Evolutionary conservation across 2,888 invertebrate genomes (phyloP).

Genomic region (Gortyna flavago): DNA sequence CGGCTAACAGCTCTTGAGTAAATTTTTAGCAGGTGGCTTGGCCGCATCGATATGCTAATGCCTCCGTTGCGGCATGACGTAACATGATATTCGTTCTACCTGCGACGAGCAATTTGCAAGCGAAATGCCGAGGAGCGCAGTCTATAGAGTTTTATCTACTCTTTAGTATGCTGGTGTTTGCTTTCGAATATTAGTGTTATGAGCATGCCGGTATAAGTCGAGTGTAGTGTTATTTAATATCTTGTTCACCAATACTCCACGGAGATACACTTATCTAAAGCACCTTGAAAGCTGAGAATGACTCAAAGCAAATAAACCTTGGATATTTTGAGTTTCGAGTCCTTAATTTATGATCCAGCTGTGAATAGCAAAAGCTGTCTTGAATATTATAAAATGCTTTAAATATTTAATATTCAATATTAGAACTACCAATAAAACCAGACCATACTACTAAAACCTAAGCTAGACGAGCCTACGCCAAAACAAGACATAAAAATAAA

Average conservation of each 20-base stretch:
- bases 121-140: slow-evolving; percentile 73
- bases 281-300: slow-evolving; percentile 7
- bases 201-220: background rate
- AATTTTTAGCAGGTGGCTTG: slow-evolving; percentile 71
- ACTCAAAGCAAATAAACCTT: slow-evolving; percentile 14
- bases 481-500: slow-evolving; percentile 26
- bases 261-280: background rate
- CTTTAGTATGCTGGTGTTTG: slow-evolving; percentile 48
- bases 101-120: slow-evolving; percentile 81
- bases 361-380: slow-evolving; percentile 10
- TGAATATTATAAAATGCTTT: slow-evolving; percentile 10
- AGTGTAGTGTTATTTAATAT: slow-evolving; percentile 37
- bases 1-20: slow-evolving; percentile 62
- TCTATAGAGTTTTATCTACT: slow-evolving; percentile 62
- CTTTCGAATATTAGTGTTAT: slow-evolving; percentile 31
- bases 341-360: slow-evolving; percentile 21
- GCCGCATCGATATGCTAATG: slow-evolving; percentile 80
- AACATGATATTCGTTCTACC: slow-evolving; percentile 78
- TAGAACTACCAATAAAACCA: slow-evolving; percentile 10
- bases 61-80: slow-evolving; percentile 70
- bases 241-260: slow-evolving; percentile 7
- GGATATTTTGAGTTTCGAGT: slow-evolving; percentile 8
- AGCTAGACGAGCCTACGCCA: background rate
- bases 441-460: slow-evolving; percentile 2
- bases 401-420: slow-evolving; percentile 24